Base-by-base conservation (phyloP, 37 sponge, comb jelly and placozoan species). In the Cladorhizidae sp. region DNA sequence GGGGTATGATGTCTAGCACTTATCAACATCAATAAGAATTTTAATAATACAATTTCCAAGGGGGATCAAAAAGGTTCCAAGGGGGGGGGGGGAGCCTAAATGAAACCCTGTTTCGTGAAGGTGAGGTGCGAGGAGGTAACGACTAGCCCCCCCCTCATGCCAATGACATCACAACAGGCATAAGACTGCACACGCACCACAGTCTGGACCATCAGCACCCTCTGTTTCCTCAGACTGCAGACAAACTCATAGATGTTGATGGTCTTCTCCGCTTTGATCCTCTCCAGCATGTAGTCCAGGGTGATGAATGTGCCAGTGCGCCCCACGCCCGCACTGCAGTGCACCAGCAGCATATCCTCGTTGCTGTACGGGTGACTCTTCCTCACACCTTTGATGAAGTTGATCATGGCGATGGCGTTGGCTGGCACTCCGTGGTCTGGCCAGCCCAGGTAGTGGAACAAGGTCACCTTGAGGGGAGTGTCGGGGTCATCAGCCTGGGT, bases 301-400 rank as follows among this genome's bases (percentile, higher is more conserved):
- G 64, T 51, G 65, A 90, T 86, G 75, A 86, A 90, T 43, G 91
- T 87, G 15, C 91, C 91, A 49, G 90, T 89, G 7, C 90, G 50
- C 3, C 90, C 90, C 57, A 89, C 86, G 9, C 90, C 86, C 62
- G 91, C 91, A 80, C 91, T 93, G 84, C 94, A 93, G 81, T 93
- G 94, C 18, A 89, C 91, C 64, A 93, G 70, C 0, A 89, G 64
- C 22, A 87, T 84, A 22, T 41, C 58, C 37, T 54, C 40, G 15
- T 74, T 40, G 67, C 40, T 52, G 73, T 40, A 22, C 8, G 74
- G 65, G 70, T 87, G 88, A 55, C 7, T 15, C 67, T 83, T 80
- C 25, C 88, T 79, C 20, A 89, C 86, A 26, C 75, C 54, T 35
- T 57, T 72, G 77, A 90, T 77, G 50, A 89, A 93, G 57, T 75